Percentiles rank a stretch among this genome's conserved stretches.
phyloP scores from a whole-genome alignment of 2,797 vertebrate genomes.

The Catharus ustulatus region DNA sequence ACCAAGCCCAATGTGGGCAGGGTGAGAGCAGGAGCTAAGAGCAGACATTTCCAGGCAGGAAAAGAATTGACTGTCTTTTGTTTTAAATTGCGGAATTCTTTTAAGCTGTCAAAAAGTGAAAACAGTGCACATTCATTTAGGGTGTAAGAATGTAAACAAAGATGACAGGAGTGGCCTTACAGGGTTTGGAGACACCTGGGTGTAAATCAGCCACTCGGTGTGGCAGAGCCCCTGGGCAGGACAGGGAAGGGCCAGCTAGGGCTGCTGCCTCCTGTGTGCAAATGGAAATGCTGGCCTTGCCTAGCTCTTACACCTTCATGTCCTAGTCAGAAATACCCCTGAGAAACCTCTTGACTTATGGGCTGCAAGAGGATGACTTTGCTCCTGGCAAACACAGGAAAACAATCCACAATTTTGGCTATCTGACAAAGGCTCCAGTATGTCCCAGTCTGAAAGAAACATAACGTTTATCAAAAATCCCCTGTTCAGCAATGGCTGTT shows the following conservation, averaged over 20 bases:
- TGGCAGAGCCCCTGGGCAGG: too few relatives aligned
- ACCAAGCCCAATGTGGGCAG: not conserved
- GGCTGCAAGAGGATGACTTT: not conserved
- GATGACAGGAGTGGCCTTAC: not conserved
- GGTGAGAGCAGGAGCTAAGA: not conserved
- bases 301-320: too few relatives aligned
- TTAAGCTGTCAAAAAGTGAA: not conserved
- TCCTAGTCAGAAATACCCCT: too few relatives aligned
- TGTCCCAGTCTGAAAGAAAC: not conserved
- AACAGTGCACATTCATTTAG: not conserved
- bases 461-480: not conserved
- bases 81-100: not conserved
- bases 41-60: not conserved
- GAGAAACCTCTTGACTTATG: not conserved
- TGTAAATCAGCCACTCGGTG: too few relatives aligned
- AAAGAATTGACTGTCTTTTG: not conserved
- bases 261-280: too few relatives aligned
- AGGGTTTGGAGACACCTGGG: not conserved
- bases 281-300: too few relatives aligned
- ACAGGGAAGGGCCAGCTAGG: too few relatives aligned
- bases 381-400: not conserved
- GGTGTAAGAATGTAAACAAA: not conserved
- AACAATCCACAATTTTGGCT: not conserved
- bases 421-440: not conserved
- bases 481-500: not conserved